These are phyloP conservation scores for Bubo bubo DNA, from an alignment of 2,113 vertebrate genomes.

Conservation along the genomic window DNA sequence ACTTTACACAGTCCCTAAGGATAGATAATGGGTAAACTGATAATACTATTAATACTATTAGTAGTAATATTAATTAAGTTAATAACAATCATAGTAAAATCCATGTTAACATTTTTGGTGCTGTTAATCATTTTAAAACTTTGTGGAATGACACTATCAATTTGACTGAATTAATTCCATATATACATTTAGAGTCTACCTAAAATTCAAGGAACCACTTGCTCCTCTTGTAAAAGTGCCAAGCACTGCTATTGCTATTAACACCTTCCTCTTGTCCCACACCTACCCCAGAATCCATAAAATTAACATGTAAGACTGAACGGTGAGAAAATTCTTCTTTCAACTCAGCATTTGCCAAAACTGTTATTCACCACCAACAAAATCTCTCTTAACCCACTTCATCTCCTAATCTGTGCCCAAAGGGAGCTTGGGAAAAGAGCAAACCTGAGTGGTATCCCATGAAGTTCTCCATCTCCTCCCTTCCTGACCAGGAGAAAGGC, in stretches of 20 bases:
- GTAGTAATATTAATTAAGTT: not conserved
- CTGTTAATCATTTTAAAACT: not conserved
- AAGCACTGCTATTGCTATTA: not conserved
- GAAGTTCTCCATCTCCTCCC: not conserved
- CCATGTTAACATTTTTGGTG: not conserved
- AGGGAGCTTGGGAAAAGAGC: fast-evolving
- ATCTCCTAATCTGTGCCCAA: not conserved
- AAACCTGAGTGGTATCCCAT: not conserved
- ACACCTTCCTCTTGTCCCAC: not conserved
- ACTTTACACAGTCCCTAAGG: not conserved
- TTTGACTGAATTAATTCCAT: not conserved
- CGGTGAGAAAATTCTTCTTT: not conserved
- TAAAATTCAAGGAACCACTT: not conserved
- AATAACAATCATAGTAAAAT: not conserved
- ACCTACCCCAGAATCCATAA: not conserved
- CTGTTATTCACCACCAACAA: not conserved
- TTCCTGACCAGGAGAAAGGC: not conserved
- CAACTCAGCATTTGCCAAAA: not conserved
- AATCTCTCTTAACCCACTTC: not conserved
- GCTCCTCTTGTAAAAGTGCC: not conserved
- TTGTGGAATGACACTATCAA: not conserved
- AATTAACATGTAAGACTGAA: not conserved
- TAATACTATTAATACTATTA: not conserved
- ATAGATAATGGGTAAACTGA: not conserved
- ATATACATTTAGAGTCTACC: not conserved